Conservation (phyloP, 2,113 vertebrate species). For the Mirounga angustirostris region DNA sequence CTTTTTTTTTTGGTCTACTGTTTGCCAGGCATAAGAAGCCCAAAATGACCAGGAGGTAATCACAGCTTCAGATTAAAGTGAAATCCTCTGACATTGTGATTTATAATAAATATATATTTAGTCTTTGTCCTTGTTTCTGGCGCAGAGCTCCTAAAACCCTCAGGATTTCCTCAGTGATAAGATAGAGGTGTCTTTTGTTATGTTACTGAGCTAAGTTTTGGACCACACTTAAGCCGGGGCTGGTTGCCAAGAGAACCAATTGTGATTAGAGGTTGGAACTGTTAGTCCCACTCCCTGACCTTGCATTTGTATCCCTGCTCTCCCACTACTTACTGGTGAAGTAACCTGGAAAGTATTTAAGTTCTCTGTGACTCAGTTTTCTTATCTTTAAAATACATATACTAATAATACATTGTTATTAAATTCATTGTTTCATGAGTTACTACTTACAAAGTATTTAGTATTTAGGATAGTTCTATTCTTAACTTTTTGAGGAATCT, state of each 20-base stretch:
- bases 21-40: background rate
- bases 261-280: background rate
- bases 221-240: background rate
- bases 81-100: background rate
- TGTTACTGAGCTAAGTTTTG: background rate
- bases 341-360: conserved; percentile 13
- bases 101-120: background rate
- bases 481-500: background rate
- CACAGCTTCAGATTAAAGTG: background rate
- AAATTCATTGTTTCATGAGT: conserved; percentile 17
- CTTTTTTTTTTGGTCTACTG: background rate
- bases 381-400: conserved; percentile 35
- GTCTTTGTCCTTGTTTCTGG: background rate
- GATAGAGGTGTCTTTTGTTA: background rate
- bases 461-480: background rate
- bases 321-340: background rate
- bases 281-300: background rate
- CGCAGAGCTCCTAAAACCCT: background rate
- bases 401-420: background rate
- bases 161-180: background rate
- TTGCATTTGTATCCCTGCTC: background rate
- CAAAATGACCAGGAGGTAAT: background rate
- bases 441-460: conserved; percentile 3
- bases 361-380: background rate
- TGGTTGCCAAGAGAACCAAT: background rate